Conservation (phyloP, 1,140 invertebrate species). For the Bicyclus anynana region DNA sequence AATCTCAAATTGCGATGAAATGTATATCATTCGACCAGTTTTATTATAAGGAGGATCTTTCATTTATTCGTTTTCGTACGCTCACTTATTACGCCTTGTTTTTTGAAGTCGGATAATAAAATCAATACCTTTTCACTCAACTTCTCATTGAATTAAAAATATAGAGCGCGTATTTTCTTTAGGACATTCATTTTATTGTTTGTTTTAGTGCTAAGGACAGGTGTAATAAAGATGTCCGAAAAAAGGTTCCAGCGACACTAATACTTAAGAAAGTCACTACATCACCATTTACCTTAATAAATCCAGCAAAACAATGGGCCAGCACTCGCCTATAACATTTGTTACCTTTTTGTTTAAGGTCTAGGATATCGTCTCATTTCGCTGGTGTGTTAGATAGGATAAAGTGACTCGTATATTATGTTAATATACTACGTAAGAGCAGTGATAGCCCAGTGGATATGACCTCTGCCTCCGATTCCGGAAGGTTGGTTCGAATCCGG, state of each 20-base stretch:
- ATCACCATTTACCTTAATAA: conserved; percentile 1
- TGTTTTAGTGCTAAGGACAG: not conserved
- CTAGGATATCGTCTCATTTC: not conserved
- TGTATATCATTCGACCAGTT: no score
- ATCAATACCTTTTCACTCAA: no score
- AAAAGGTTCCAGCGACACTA: not conserved
- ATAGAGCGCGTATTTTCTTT: not conserved
- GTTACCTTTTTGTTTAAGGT: not conserved
- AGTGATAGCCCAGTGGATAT: no score
- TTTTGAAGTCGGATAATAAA: no score
- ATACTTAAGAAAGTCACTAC: not conserved
- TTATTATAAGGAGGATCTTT: no score
- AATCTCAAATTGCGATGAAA: no score
- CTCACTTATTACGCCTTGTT: no score
- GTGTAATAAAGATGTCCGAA: not conserved
- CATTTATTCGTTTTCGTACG: no score
- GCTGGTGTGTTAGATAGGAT: not conserved
- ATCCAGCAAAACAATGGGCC: not conserved
- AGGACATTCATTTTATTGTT: not conserved
- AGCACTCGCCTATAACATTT: conserved; percentile 3
- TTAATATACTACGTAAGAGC: no score
- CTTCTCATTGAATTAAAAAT: no score
- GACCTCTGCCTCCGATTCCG: no score
- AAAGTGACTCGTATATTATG: not conserved
- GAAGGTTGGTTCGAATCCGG: no score